Percentiles rank a stretch among this genome's conserved stretches.
These are phyloP conservation scores for Siniperca chuatsi DNA, from an alignment of 2,113 vertebrate species.

Conservation along the genomic window DNA sequence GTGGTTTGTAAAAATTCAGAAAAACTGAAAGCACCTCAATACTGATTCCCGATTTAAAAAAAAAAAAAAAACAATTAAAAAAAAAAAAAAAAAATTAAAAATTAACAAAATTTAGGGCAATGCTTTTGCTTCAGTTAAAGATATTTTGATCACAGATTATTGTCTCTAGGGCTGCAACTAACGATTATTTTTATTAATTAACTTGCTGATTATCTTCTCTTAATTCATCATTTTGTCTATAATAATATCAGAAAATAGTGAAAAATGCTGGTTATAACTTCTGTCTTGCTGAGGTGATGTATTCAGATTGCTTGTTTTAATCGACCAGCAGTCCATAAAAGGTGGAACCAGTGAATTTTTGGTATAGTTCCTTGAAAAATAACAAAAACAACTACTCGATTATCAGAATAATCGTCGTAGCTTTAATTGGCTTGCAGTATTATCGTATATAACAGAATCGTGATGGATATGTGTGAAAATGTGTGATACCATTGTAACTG, in stretches of 20 bases:
- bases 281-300: not conserved
- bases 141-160: not conserved
- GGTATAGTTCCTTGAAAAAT: not conserved
- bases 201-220: too few species aligned
- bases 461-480: not conserved
- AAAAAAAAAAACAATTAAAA: too few species aligned
- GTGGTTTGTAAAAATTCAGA: not conserved
- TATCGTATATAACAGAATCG: not conserved
- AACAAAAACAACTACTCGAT: too few species aligned
- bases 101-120: too few species aligned
- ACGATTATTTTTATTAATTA: too few species aligned
- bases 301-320: not conserved
- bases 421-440: not conserved
- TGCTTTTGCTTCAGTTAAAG: not conserved
- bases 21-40: not conserved
- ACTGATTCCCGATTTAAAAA: not conserved
- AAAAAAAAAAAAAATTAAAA: too few species aligned
- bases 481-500: not conserved
- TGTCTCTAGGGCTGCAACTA: not conserved
- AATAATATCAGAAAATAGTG: not conserved
- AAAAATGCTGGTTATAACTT: not conserved
- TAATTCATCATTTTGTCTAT: too few species aligned
- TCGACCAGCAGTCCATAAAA: too few species aligned
- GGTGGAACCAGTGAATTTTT: not conserved
- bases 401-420: not conserved